phyloP scores from a whole-genome alignment of 2,888 invertebrate species.

The Trileptium ribeirensis region DNA sequence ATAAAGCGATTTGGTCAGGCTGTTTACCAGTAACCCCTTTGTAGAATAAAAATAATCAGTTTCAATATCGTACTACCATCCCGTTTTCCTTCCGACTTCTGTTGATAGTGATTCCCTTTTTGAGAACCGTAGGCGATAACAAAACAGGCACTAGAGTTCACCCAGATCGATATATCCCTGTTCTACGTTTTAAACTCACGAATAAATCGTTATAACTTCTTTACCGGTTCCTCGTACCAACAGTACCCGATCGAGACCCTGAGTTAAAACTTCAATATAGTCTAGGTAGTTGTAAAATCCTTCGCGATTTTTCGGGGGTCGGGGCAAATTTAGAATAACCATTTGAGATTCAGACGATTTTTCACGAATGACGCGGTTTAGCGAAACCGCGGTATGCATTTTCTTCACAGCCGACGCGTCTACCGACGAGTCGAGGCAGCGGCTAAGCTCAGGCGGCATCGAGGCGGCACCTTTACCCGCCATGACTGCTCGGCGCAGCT shows the following conservation, averaged over 20 bases:
- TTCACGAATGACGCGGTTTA: slow-evolving; percentile 94
- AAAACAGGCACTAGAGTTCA: too few species aligned
- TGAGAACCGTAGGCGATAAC: too few species aligned
- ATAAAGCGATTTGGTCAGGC: too few species aligned
- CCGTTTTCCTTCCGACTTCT: too few species aligned
- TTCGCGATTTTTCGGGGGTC: slow-evolving; percentile 66
- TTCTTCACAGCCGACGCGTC: slow-evolving; percentile 65
- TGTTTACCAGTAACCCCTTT: too few species aligned
- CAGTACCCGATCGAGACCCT: slow-evolving; percentile 86
- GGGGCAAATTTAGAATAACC: slow-evolving; percentile 94
- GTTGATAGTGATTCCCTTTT: too few species aligned
- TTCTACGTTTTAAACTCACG: too few species aligned
- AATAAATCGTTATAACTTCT: slow-evolving; percentile 98
- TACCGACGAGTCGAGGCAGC: neutral
- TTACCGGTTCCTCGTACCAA: slow-evolving; percentile 96
- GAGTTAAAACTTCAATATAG: slow-evolving; percentile 93
- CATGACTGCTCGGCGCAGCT: neutral
- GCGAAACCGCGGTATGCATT: slow-evolving; percentile 97
- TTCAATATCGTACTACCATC: too few species aligned
- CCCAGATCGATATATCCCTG: too few species aligned
- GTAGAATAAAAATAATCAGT: too few species aligned
- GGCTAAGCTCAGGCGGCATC: neutral
- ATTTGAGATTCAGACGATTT: slow-evolving; percentile 93
- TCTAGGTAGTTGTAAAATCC: slow-evolving; percentile 66
- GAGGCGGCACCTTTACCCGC: neutral